Percentiles rank a stretch among this genome's conserved stretches.
Conservation (phyloP, 2,113 vertebrate genomes). For the Pedionomus torquatus region DNA sequence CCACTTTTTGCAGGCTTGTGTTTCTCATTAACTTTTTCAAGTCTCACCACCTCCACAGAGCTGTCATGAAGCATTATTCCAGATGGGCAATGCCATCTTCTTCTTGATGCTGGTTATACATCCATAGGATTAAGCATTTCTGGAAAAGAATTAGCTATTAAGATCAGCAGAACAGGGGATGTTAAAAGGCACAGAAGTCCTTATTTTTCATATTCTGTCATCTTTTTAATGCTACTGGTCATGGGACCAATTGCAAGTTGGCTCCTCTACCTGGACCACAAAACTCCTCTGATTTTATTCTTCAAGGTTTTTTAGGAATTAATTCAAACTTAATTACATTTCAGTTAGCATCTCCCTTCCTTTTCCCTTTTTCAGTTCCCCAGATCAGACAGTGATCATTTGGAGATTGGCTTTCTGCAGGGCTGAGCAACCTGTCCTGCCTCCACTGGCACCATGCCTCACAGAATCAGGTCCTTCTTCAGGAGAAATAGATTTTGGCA, state of each 20-base stretch:
- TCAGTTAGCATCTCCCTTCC: neutral
- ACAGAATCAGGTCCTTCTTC: neutral
- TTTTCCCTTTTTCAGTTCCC: neutral
- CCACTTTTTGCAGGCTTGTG: neutral
- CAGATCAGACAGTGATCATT: neutral
- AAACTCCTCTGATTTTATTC: neutral
- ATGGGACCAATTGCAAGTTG: neutral
- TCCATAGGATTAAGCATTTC: neutral
- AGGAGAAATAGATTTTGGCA: neutral
- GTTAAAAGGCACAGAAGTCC: neutral
- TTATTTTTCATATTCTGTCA: neutral
- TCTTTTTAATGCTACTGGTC: neutral
- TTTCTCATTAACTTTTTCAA: conserved; percentile 29
- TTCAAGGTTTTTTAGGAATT: neutral
- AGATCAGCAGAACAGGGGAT: neutral
- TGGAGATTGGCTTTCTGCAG: neutral
- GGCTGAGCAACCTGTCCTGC: neutral
- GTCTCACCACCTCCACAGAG: conserved; percentile 20
- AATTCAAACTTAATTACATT: neutral
- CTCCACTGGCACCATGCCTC: neutral
- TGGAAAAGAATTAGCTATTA: neutral
- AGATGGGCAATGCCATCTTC: conserved; percentile 13
- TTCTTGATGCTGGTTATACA: neutral
- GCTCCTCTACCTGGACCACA: neutral
- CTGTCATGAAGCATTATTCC: neutral